Evolutionary conservation across 2,113 vertebrate genomes (phyloP), one percentile per base, ranked within the genome.

Genomic region (Jaculus jaculus): DNA sequence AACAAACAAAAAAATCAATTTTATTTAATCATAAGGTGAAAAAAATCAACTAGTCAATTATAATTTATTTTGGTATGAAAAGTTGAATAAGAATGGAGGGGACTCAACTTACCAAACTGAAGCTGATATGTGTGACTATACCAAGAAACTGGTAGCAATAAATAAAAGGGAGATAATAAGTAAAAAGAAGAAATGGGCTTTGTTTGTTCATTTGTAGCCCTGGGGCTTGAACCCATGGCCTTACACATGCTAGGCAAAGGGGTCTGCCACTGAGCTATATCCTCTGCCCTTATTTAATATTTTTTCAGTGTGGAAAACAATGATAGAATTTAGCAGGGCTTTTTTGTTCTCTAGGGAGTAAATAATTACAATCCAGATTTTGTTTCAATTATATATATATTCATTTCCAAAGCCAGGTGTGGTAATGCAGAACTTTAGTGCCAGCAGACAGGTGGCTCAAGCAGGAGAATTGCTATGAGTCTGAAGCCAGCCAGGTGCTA

Each of bases 351-450:
- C 15, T 47, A 0, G 60, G 63, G 78, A 8, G 32, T 65, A 1
- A 65, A 58, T 83, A 28, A 83, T 84, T 84, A 74, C 74, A 88
- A 63, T 84, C 10, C 54, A 81, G 60, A 88, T 74, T 91, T 91
- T 81, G 15, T 74, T 63, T 80, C 3, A 34, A 28, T 60, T n/a
- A 71, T 18, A 26, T 54, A 47, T 69, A 42, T 47, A 13, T 15
- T 84, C n/a, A 78, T 73, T 94, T 88, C 69, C 39, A 69, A 51
- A 63, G 54, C 54, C 54, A 15, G 54, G 54, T 3, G 11, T 54
- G 54, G 54, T 16, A 54, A 12, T 54, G 54, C 54, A 47, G 5
- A 47, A 6, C 42, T 47, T 47, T 47, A 47, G 42, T 47, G 42
- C 42, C 42, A 47, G 42, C 42, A 47, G 5, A 47, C 42, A 47